Base-by-base conservation (phyloP, 2,888 invertebrate genomes). In the Leptinotarsa juncta region DNA sequence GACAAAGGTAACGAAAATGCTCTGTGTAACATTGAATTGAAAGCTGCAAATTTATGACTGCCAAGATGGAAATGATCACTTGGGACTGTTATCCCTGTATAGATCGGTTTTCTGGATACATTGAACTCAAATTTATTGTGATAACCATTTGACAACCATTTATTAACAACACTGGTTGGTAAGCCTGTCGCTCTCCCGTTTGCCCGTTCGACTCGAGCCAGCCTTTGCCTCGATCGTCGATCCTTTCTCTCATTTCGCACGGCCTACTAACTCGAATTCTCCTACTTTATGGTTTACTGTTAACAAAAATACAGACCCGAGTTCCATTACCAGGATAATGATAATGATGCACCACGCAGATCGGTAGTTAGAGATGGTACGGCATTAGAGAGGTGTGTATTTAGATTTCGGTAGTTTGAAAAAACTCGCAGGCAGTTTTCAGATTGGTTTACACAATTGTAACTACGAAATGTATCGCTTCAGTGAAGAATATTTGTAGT, bases 211-310 rank as follows among this genome's bases (percentile, higher is more conserved):
- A 57, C 1, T 57, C 2, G 23, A 57, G 57, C 57, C 57, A 20
- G 20, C 20, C 57, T 51, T 62, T 10, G 42, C 42, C 10, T 3
- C 32, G 62, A 62, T 32, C n/a, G 62, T 18, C 42, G 42, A 32
- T 68, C 55, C 68, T 68, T 55, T 68, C 68, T 68, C 50, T 67
- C 32, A 67, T 67, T 67, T 68, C 68, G 53, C 68, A 55, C 55
- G 68, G 68, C 55, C 68, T 68, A 68, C 68, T 68, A 68, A 68
- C 68, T 68, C 68, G 57, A n/a, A 68, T 67, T 53, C 67, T 50
- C 26, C 51, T 26, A 67, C 68, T 68, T 67, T 50, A 23, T 26
- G 53, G 67, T 51, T 67, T 50, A 67, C 67, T 53, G 55, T 49
- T 23, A 55, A 32, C 62, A n/a, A 62, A 62, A 42, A 62, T 62